phyloP scores from a whole-genome alignment of 2,888 invertebrate genomes.

The Mimumesa dahlbomi region DNA sequence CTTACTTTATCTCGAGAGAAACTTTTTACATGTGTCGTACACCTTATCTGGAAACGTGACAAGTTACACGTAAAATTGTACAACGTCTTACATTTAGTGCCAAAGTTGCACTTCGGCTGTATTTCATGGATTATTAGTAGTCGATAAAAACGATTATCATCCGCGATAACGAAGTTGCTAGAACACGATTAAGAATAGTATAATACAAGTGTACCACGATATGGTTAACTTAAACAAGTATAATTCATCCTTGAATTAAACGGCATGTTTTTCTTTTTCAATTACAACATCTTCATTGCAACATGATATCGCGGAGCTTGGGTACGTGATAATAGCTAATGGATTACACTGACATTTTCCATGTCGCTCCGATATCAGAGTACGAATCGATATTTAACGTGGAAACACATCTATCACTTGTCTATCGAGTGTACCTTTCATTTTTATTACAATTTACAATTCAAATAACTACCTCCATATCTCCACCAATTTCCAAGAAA shows the following conservation, averaged over 20 bases:
- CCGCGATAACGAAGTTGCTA: conserved; percentile 17
- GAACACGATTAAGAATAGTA: neutral
- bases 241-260: conserved; percentile 7
- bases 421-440: neutral
- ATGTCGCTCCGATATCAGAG: conserved; percentile 5
- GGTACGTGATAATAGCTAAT: conserved; percentile 20
- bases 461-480: neutral
- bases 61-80: conserved; percentile 39
- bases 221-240: neutral
- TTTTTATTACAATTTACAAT: neutral
- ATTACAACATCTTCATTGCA: neutral
- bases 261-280: conserved; percentile 5
- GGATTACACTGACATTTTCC: conserved; percentile 17
- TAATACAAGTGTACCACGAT: no score
- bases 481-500: no score
- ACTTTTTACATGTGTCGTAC: conserved; percentile 13
- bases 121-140: conserved; percentile 4
- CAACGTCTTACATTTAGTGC: conserved; percentile 6
- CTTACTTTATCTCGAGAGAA: conserved; percentile 8
- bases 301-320: conserved; percentile 13
- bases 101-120: conserved; percentile 8
- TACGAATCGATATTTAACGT: neutral
- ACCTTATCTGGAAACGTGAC: conserved; percentile 46
- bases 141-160: conserved; percentile 33
- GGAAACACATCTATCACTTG: conserved; percentile 25